Evolutionary conservation across 1,140 invertebrate genomes (phyloP), one percentile per base, ranked within the genome.

Genomic region (Hetaerina americana): DNA sequence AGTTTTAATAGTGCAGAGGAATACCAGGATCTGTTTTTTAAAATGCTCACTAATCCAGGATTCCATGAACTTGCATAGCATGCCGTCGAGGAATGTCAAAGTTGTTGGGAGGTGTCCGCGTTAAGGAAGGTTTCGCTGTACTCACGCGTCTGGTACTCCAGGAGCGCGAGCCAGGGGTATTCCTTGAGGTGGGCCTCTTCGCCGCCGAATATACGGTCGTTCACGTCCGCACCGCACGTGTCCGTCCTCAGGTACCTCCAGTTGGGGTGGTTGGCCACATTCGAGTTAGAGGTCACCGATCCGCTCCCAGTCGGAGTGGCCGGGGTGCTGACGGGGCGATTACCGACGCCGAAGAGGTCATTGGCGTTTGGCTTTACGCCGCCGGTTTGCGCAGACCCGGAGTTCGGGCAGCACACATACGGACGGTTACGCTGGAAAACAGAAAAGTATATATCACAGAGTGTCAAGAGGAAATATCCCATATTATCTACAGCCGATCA

Each of bases 121-220:
- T n/a, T n/a, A n/a, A n/a, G n/a, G n/a, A n/a, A n/a, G n/a, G n/a
- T n/a, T n/a, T n/a, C n/a, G n/a, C n/a, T n/a, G 40, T 2, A 57
- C 40, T 57, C 10, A 57, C 40, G 15, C 40, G 40, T 57, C 22
- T 57, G 40, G 22, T 57, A 57, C 10, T 76, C 72, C 18, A 80
- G 25, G 70, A 79, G 75, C 0, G 76, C 77, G 75, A 80, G 71
- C 79, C 78, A 87, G 0, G 85, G 85, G 74, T 84, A 85, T 75
- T 86, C 85, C 40, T n/a, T 57, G 40, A 57, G 40, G 22, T 12
- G 15, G 22, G 40, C 40, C 10, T 57, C 40, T 57, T 57, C 40
- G 15, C 40, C 40, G 2, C 40, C 40, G 10, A 57, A 18, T 12
- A 57, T 57, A 57, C 40, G 40, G 22, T 57, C 40, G 15, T 12